These are phyloP conservation scores for Megastigmus dorsalis DNA, from an alignment of 2,888 invertebrate species.

Conservation along the genomic window DNA sequence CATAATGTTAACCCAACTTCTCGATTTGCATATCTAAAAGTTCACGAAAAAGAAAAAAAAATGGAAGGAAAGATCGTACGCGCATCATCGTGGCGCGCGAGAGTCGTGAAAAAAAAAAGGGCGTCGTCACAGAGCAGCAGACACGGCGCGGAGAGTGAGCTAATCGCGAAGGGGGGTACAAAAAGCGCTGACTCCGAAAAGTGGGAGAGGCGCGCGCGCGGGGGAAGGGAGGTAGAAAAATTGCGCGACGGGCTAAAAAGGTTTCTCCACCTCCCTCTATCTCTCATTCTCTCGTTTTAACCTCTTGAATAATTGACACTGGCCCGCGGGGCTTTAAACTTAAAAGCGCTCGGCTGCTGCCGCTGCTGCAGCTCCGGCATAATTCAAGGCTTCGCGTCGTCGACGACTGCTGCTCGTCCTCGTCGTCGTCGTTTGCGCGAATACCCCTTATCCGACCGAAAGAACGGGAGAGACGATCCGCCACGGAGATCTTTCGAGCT, in stretches of 20 bases:
- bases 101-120: too few relatives aligned
- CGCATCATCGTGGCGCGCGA: too few relatives aligned
- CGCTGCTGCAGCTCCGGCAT: conserved; percentile 20
- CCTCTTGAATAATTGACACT: conserved; percentile 44
- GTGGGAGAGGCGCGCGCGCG: background rate
- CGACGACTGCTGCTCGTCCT: too few relatives aligned
- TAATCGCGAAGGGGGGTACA: too few relatives aligned
- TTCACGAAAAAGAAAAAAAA: too few relatives aligned
- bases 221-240: conserved; percentile 6
- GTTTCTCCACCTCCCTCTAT: background rate
- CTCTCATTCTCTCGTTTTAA: background rate
- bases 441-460: conserved; percentile 1
- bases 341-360: conserved; percentile 17
- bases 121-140: too few relatives aligned
- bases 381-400: conserved; percentile 23
- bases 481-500: background rate
- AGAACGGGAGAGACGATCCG: background rate
- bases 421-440: too few relatives aligned
- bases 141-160: too few relatives aligned
- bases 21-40: too few relatives aligned
- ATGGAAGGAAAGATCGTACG: too few relatives aligned
- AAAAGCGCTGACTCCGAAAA: conserved; percentile 16
- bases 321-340: conserved; percentile 18
- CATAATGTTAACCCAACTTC: too few relatives aligned
- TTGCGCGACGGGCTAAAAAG: conserved; percentile 23